Conservation (phyloP, 2,113 vertebrate species). For the Hemichromis elongatus region DNA sequence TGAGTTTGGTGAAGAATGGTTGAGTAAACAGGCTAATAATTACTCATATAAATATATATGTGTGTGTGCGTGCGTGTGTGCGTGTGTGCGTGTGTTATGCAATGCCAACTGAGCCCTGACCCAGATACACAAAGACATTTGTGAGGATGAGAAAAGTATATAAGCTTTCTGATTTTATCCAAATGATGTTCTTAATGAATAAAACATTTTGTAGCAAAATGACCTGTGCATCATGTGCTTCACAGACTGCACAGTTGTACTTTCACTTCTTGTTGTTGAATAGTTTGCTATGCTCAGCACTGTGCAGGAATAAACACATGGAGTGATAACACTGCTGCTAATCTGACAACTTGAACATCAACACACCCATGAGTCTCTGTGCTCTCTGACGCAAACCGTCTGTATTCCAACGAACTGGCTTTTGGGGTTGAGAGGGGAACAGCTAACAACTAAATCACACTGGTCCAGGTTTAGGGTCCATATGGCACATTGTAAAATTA, state of each 20-base stretch:
- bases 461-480: neutral
- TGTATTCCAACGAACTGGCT: neutral
- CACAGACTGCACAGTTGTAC: neutral
- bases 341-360: neutral
- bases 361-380: neutral
- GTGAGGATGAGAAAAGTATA: neutral
- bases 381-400: neutral
- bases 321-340: neutral
- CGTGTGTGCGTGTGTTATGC: neutral
- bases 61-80: too few relatives aligned
- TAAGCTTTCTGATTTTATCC: neutral
- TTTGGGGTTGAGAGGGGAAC: neutral
- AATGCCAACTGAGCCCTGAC: neutral
- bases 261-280: neutral
- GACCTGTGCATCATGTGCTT: neutral
- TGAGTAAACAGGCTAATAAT: neutral
- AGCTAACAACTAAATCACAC: neutral
- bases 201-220: neutral
- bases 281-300: neutral
- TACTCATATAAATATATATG: rapidly evolving
- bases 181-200: neutral
- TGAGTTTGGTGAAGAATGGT: neutral
- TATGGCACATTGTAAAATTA: neutral
- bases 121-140: neutral
- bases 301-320: neutral